Evolutionary conservation across 2,797 vertebrate genomes (phyloP).

Genomic region (Acipenser oxyrinchus): DNA sequence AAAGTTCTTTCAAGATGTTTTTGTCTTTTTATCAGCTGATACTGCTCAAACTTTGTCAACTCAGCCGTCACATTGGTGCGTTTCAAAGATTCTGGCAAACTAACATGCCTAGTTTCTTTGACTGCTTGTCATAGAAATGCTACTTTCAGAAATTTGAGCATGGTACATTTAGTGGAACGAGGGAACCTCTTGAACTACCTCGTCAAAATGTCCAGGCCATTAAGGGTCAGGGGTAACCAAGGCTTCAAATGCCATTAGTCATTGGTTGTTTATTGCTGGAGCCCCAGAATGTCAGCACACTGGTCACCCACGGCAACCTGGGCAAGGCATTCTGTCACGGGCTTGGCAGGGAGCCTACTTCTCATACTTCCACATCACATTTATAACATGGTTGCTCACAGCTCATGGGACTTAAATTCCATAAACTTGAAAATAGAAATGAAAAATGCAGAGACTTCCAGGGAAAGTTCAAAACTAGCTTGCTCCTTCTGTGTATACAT

Average conservation of each 20-base stretch:
- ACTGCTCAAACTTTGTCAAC: neutral
- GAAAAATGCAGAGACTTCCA: neutral
- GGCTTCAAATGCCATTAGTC: constrained; percentile 78
- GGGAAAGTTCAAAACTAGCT: constrained; percentile 11
- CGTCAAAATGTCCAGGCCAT: constrained; percentile 48
- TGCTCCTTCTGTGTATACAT: constrained; percentile 8
- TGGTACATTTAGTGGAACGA: constrained; percentile 29
- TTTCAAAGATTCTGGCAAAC: neutral
- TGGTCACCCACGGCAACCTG: constrained; percentile 65
- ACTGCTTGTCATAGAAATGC: constrained; percentile 23
- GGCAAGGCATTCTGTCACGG: constrained; percentile 45
- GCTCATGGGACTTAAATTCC: constrained; percentile 17
- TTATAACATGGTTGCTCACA: constrained; percentile 18
- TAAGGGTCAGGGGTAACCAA: constrained; percentile 69
- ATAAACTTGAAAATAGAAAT: constrained; percentile 10
- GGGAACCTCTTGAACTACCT: constrained; percentile 50
- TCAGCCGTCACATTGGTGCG: neutral
- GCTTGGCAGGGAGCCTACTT: constrained; percentile 42
- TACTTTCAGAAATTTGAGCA: constrained; percentile 44
- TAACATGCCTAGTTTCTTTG: neutral
- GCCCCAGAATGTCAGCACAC: constrained; percentile 61
- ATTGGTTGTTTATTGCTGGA: constrained; percentile 63
- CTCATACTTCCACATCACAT: constrained; percentile 38
- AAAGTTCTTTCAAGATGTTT: neutral
- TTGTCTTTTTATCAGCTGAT: neutral